Percentiles rank a stretch among this genome's conserved stretches.
These are phyloP conservation scores for Salminus brasiliensis DNA, from an alignment of 2,113 vertebrate genomes.

Conservation along the genomic window DNA sequence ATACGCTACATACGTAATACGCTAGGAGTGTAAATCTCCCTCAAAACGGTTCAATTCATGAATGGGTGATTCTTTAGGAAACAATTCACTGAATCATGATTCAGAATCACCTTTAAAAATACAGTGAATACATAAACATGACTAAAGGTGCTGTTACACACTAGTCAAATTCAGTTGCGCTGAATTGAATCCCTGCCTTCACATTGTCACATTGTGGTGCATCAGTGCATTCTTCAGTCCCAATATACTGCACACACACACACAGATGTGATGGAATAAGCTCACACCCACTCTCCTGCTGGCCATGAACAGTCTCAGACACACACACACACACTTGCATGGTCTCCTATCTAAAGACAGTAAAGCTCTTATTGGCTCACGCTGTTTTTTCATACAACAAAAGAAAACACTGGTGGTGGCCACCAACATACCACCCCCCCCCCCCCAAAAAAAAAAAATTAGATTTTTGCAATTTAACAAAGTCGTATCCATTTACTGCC, in stretches of 20 bases:
- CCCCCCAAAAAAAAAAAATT: background rate
- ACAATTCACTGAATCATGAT: no score
- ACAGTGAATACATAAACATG: no score
- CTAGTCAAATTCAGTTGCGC: no score
- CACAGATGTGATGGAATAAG: background rate
- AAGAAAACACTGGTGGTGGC: constrained; percentile 15
- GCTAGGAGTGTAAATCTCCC: no score
- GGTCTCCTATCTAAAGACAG: background rate
- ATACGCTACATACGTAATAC: no score
- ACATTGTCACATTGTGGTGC: no score
- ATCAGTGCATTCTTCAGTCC: background rate
- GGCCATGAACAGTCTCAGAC: background rate
- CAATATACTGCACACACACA: background rate
- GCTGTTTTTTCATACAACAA: constrained; percentile 6
- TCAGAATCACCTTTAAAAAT: no score
- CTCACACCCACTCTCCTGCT: constrained; percentile 1
- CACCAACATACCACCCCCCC: constrained; percentile 4
- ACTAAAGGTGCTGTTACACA: no score
- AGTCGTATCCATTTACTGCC: constrained; percentile 51
- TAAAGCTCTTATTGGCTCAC: constrained; percentile 22
- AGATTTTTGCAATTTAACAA: constrained; percentile 24
- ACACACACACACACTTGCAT: background rate
- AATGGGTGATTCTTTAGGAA: no score
- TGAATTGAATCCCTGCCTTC: no score
- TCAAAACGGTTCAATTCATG: no score